These are phyloP conservation scores for Varroa destructor DNA, from an alignment of 1,140 invertebrate species.

Conservation along the genomic window DNA sequence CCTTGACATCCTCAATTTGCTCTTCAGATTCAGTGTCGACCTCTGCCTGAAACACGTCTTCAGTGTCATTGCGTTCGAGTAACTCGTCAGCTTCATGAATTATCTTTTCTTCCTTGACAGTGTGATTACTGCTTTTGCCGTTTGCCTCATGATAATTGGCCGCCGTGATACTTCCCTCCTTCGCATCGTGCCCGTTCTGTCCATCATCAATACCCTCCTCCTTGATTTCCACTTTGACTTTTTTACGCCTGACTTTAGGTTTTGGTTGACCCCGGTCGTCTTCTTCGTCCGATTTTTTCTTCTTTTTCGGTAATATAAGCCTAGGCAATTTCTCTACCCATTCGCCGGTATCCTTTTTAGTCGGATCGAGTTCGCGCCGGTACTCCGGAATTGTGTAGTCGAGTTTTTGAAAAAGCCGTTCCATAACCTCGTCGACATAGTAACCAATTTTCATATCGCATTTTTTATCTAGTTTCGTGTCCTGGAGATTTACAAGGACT, in stretches of 20 bases:
- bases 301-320: constrained; percentile 3
- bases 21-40: no score
- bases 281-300: not conserved
- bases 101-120: no score
- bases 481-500: constrained; percentile 89
- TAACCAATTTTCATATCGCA: constrained; percentile 74
- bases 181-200: not conserved
- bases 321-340: constrained; percentile 26
- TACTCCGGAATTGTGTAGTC: constrained; percentile 58
- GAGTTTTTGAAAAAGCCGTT: constrained; percentile 57
- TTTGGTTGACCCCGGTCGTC: not conserved
- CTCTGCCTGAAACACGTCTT: no score
- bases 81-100: no score
- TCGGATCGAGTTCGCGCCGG: constrained; percentile 50
- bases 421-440: constrained; percentile 74
- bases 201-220: not conserved
- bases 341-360: constrained; percentile 30
- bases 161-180: no score
- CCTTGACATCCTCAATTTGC: no score
- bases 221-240: not conserved
- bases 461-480: constrained; percentile 91
- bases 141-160: no score
- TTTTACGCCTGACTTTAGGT: not conserved
- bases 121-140: no score
- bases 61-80: no score